Conservation (phyloP, 2,113 vertebrate genomes). For the Ovibos moschatus region DNA sequence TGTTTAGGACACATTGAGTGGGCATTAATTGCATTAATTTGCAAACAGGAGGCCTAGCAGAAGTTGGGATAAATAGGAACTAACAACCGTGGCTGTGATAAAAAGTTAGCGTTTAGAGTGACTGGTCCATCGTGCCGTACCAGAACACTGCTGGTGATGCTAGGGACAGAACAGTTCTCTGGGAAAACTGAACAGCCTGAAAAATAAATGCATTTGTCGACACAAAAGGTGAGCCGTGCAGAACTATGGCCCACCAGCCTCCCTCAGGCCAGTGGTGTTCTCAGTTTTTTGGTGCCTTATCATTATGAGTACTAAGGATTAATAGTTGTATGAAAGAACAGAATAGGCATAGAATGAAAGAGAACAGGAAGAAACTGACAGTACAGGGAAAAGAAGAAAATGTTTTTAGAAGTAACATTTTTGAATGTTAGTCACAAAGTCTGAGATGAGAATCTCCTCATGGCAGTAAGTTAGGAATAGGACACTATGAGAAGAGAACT, state of each 20-base stretch:
- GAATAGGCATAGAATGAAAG: not conserved
- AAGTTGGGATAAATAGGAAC: not conserved
- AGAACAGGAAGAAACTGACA: not conserved
- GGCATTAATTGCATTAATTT: not conserved
- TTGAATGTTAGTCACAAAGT: not conserved
- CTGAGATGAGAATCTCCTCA: not conserved
- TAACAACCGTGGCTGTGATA: not conserved
- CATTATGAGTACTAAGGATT: not conserved
- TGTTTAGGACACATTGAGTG: not conserved
- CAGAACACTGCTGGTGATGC: not conserved
- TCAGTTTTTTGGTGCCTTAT: not conserved
- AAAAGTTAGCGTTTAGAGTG: not conserved
- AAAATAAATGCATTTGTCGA: not conserved
- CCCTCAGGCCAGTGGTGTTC: not conserved
- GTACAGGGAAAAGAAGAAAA: not conserved
- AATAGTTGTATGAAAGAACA: not conserved
- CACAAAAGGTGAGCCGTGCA: not conserved
- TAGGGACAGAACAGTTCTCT: not conserved
- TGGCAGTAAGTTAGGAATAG: not conserved
- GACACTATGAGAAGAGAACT: not conserved
- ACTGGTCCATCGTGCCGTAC: not conserved
- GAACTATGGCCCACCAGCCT: not conserved
- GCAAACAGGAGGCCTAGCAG: not conserved
- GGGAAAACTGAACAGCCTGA: not conserved
- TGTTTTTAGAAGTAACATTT: not conserved